These are phyloP conservation scores for Chelon auratus DNA, from an alignment of 2,797 vertebrate genomes.

Conservation along the genomic window DNA sequence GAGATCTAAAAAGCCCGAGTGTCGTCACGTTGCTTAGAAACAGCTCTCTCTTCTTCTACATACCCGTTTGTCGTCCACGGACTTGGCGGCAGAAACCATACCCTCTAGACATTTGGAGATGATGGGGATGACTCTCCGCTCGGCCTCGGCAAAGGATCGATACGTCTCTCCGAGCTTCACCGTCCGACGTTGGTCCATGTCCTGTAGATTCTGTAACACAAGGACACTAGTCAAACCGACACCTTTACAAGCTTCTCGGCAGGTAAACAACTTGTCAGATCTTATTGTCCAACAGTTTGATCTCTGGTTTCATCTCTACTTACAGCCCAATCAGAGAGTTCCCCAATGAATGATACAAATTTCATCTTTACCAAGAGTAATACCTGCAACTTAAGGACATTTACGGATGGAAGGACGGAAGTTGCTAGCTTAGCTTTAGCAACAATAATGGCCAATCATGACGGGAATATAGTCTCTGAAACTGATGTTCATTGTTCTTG, in stretches of 20 bases:
- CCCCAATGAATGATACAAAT: not conserved
- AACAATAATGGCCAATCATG: not conserved
- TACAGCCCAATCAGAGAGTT: not conserved
- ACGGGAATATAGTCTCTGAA: not conserved
- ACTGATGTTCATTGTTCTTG: not conserved
- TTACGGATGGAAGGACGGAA: not conserved
- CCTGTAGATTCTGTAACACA: slow-evolving; percentile 91
- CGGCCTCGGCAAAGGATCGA: slow-evolving; percentile 95
- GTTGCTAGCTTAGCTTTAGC: not conserved
- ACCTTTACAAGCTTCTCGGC: not conserved
- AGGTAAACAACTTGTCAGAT: not conserved
- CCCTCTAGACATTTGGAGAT: slow-evolving; percentile 97
- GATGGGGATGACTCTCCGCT: slow-evolving; percentile 95
- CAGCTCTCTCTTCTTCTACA: slow-evolving; percentile 39
- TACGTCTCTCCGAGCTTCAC: slow-evolving; percentile 96
- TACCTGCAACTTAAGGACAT: not conserved
- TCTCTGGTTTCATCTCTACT: not conserved
- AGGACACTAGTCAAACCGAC: not conserved
- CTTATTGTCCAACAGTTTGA: not conserved
- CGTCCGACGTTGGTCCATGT: slow-evolving; percentile 96
- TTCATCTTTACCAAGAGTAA: slow-evolving; percentile 1
- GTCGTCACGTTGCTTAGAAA: too few relatives aligned
- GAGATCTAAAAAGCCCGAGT: not conserved
- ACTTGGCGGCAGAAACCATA: slow-evolving; percentile 97
- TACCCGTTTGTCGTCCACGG: slow-evolving; percentile 93